A percentile compares a stretch with the other conserved stretches of the same genome.
These are phyloP conservation scores for Staurois parvus DNA, from an alignment of 2,797 vertebrate genomes.

Conservation along the genomic window DNA sequence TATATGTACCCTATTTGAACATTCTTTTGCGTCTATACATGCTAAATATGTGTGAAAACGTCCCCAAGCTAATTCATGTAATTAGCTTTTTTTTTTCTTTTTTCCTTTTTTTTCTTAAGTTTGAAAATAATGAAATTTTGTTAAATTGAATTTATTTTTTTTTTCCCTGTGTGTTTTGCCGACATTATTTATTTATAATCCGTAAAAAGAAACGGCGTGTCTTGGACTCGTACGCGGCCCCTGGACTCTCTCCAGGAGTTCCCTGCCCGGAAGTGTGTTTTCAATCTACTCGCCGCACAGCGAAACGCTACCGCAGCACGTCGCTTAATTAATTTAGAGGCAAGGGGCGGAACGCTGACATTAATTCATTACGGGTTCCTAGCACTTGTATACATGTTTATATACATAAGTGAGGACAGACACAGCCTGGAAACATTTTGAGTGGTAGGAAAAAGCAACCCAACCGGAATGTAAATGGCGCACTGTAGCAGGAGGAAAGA, in stretches of 20 bases:
- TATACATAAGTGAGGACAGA: constrained; percentile 11
- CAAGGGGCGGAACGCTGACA: constrained; percentile 18
- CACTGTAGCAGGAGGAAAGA: neutral
- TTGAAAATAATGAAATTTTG: neutral
- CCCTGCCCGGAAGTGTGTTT: constrained; percentile 3
- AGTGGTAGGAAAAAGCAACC: neutral
- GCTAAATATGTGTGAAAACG: neutral
- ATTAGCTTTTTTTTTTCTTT: constrained; percentile 12
- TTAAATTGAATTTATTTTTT: neutral
- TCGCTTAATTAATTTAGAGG: constrained; percentile 23
- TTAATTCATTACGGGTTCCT: constrained; percentile 22
- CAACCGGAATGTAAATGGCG: neutral
- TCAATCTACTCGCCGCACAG: neutral
- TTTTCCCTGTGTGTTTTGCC: neutral
- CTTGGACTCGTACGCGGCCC: neutral
- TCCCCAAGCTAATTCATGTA: constrained; percentile 1
- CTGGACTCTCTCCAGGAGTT: constrained; percentile 7
- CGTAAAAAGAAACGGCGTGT: neutral
- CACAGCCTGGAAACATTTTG: neutral
- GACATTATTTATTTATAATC: constrained; percentile 5
- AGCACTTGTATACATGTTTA: constrained; percentile 23
- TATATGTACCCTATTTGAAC: neutral
- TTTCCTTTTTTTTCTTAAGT: neutral
- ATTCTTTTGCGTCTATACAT: neutral
- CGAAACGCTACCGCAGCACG: neutral